Percentiles rank a stretch among this genome's conserved stretches.
These are phyloP conservation scores for Beroe forskalii DNA, from an alignment of 37 sponge, comb jelly and placozoan species.

Conservation along the genomic window DNA sequence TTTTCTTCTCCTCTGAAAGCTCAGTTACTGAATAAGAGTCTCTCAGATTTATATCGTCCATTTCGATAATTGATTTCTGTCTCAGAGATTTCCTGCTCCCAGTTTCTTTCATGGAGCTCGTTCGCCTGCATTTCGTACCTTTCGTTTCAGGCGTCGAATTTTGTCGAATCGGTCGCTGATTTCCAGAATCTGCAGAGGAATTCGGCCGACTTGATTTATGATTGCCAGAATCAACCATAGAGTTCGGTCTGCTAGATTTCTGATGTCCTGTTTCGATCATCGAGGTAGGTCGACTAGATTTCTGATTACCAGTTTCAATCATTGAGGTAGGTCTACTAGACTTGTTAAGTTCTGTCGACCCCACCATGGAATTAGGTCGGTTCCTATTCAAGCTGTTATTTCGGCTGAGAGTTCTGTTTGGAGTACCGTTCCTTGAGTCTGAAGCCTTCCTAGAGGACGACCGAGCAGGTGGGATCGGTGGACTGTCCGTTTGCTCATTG, in stretches of 20 bases:
- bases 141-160: not conserved
- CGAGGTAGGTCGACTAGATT: not conserved
- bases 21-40: not conserved
- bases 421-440: not conserved
- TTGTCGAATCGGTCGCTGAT: not conserved
- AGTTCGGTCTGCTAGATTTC: too few species aligned
- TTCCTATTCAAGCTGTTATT: not conserved
- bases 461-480: not conserved
- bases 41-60: not conserved
- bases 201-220: not conserved
- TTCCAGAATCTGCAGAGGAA: not conserved
- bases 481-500: not conserved
- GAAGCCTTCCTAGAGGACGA: not conserved
- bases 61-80: not conserved
- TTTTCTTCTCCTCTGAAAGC: not conserved
- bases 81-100: not conserved
- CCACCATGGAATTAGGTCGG: not conserved
- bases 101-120: not conserved
- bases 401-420: not conserved
- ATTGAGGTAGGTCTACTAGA: constrained; percentile 26
- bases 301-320: constrained; percentile 23
- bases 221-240: not conserved
- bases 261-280: not conserved
- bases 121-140: not conserved
- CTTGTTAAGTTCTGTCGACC: not conserved